These are phyloP conservation scores for Enteromius unitaeniatus DNA, from an alignment of 2,797 vertebrate species.

Conservation along the genomic window DNA sequence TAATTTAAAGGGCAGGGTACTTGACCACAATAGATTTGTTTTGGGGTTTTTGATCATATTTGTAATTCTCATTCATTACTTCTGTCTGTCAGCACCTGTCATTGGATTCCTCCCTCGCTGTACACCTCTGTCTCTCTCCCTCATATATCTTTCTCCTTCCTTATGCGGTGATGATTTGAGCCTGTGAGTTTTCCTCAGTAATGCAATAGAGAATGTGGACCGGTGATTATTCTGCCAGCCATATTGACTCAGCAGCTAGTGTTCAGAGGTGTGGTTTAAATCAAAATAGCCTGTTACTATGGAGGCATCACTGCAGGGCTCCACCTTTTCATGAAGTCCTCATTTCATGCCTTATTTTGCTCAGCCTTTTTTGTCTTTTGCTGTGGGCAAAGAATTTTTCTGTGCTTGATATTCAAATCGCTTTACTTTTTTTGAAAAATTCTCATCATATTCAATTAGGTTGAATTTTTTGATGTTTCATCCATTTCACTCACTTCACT, in stretches of 20 bases:
- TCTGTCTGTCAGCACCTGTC: conserved; percentile 60
- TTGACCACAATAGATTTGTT: conserved; percentile 5
- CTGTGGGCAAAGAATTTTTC: conserved; percentile 60
- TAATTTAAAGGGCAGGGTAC: background rate
- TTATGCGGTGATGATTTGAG: conserved; percentile 55
- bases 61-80: conserved; percentile 17
- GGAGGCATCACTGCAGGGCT: conserved; percentile 38
- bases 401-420: conserved; percentile 66
- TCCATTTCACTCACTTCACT: conserved; percentile 7
- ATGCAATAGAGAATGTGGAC: conserved; percentile 61
- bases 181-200: conserved; percentile 57
- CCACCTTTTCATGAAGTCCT: conserved; percentile 53
- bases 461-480: conserved; percentile 29
- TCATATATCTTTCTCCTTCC: conserved; percentile 29
- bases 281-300: conserved; percentile 61
- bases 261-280: conserved; percentile 59
- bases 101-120: conserved; percentile 32
- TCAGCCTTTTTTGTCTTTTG: conserved; percentile 52
- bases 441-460: conserved; percentile 38
- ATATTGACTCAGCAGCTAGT: conserved; percentile 67
- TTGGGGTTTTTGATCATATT: background rate
- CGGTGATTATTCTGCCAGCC: conserved; percentile 68
- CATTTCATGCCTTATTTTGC: conserved; percentile 39
- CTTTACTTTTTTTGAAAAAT: conserved; percentile 45
- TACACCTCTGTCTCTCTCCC: conserved; percentile 15